A percentile compares a stretch with the other conserved stretches of the same genome.
Evolutionary conservation across 1,140 invertebrate genomes (phyloP).

Genomic region (Physella acuta): DNA sequence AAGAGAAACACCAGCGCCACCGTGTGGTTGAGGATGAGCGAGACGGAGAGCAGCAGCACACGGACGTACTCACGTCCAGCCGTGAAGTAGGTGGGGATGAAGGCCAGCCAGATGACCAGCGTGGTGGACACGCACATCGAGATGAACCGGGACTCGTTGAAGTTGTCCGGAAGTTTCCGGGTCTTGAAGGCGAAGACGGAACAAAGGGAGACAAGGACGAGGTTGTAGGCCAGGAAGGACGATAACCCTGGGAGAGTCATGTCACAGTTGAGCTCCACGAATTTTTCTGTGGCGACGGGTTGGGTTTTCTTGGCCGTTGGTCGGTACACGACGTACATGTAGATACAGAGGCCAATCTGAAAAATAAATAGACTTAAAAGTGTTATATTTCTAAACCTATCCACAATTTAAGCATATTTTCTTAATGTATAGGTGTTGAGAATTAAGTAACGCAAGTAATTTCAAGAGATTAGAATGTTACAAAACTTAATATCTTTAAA

Average conservation of each 20-base stretch:
- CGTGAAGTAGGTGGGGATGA: slow-evolving; percentile 28
- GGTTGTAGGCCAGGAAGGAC: slow-evolving; percentile 74
- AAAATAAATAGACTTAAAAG: too few relatives aligned
- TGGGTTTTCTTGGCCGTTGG: slow-evolving; percentile 17
- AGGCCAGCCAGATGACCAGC: slow-evolving; percentile 26
- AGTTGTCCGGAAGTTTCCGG: slow-evolving; percentile 33
- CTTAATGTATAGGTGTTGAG: too few relatives aligned
- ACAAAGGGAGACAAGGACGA: slow-evolving; percentile 81
- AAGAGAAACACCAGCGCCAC: slow-evolving; percentile 44
- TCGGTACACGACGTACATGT: neutral
- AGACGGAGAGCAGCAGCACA: slow-evolving; percentile 34
- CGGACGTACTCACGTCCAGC: slow-evolving; percentile 27
- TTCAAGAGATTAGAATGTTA: too few relatives aligned
- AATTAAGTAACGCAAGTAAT: too few relatives aligned
- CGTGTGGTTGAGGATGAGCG: slow-evolving; percentile 40
- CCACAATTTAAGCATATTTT: too few relatives aligned
- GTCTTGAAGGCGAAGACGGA: slow-evolving; percentile 81
- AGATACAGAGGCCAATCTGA: slow-evolving; percentile 26
- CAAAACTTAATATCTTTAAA: too few relatives aligned
- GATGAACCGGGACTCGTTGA: slow-evolving; percentile 22
- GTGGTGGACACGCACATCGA: slow-evolving; percentile 15
- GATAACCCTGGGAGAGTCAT: slow-evolving; percentile 14
- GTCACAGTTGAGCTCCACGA: slow-evolving; percentile 34
- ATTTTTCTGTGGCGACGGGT: slow-evolving; percentile 18
- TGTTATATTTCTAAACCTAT: too few relatives aligned